These are phyloP conservation scores for Tolmerus cingulatus DNA, from an alignment of 2,888 invertebrate species.

Conservation along the genomic window DNA sequence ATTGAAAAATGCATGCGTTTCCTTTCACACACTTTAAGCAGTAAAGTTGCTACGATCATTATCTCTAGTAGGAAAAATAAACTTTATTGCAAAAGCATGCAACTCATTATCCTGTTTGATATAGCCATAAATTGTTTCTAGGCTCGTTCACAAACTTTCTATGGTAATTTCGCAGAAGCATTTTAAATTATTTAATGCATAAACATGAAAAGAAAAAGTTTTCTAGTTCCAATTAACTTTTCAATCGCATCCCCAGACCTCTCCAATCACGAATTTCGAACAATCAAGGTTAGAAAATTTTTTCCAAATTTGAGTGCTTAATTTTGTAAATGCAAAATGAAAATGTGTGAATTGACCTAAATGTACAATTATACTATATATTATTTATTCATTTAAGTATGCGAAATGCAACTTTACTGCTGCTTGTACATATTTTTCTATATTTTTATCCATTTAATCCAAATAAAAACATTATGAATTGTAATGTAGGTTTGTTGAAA, in stretches of 20 bases:
- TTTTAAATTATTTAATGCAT: too few relatives aligned
- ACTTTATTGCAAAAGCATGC: too few relatives aligned
- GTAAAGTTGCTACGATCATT: background rate
- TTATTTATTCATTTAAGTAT: background rate
- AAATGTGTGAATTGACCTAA: background rate
- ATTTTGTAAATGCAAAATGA: background rate
- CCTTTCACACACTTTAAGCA: background rate
- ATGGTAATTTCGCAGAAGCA: too few relatives aligned
- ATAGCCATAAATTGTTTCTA: background rate
- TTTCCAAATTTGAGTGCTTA: too few relatives aligned
- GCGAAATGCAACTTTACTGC: background rate
- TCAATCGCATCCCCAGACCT: too few relatives aligned
- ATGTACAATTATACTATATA: background rate
- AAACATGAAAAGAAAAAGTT: too few relatives aligned
- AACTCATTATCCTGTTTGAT: background rate
- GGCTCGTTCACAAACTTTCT: too few relatives aligned
- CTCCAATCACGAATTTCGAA: too few relatives aligned
- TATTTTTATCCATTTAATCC: background rate
- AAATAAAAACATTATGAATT: background rate
- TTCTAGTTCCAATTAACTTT: too few relatives aligned
- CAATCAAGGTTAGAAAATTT: too few relatives aligned
- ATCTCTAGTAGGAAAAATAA: background rate
- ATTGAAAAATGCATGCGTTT: background rate
- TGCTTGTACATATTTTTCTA: background rate
- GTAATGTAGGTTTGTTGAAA: background rate